These are phyloP conservation scores for Sorex fumeus DNA, from an alignment of 2,113 vertebrate species.

Conservation along the genomic window DNA sequence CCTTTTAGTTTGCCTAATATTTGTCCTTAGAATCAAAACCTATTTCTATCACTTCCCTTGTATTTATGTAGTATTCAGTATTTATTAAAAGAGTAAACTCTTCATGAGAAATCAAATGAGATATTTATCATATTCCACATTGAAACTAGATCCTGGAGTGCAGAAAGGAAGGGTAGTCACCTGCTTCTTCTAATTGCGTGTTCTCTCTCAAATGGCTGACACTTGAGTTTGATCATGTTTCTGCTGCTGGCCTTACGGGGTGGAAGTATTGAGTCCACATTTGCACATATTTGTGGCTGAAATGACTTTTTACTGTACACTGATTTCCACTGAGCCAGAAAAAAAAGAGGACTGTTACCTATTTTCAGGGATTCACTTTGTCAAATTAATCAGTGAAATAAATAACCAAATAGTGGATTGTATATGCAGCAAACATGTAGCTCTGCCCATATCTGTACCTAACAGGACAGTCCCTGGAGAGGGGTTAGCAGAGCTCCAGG, in stretches of 20 bases:
- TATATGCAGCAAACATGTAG: not conserved
- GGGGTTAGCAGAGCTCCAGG: too few relatives aligned
- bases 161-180: not conserved
- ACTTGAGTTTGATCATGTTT: not conserved
- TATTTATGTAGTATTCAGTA: not conserved
- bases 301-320: not conserved
- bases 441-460: not conserved
- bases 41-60: not conserved
- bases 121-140: conserved; percentile 40
- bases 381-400: conserved; percentile 2
- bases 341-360: not conserved
- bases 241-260: not conserved
- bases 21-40: conserved; percentile 5
- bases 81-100: conserved; percentile 30
- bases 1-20: not conserved
- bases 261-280: not conserved
- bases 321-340: not conserved
- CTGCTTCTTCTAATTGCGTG: not conserved
- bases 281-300: conserved; percentile 11
- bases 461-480: not conserved
- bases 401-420: not conserved
- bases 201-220: not conserved
- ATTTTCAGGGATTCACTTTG: conserved; percentile 7
- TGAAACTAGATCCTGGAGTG: not conserved
- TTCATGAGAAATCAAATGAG: conserved; percentile 48